Base-by-base conservation (phyloP, 2,113 vertebrate species). In the Symphodus melops region DNA sequence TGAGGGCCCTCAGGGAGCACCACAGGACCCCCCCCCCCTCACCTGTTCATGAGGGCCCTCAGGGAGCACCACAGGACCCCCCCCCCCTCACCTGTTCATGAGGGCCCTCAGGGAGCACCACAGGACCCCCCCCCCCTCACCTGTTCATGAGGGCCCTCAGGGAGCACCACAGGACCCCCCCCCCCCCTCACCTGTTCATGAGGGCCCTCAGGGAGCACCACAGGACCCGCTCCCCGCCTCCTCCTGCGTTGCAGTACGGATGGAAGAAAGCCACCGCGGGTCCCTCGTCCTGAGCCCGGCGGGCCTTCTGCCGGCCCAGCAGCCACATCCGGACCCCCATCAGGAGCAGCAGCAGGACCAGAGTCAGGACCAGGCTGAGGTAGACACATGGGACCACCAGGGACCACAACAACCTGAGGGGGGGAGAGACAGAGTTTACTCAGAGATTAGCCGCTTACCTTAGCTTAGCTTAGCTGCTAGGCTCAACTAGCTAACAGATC, bases 221-320 rank as follows among this genome's bases (percentile, higher is more conserved):
- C 44, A 99, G 91, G 71, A 99, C 97, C 86, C 97, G 93, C 82
- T 99, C 98, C n/a, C 98, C 97, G 36, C 98, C 98, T 1, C 97
- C 98, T 0, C 98, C 98, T 5, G 97, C 97, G 58, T 96, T 97
- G 89, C 98, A 99, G 88, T 99, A 99, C 0, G 98, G 98, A 86
- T 99, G 98, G 78, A 99, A 99, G 92, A 99, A 99, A 0, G 95
- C 97, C 75, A 99, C 93, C 0, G 96, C 85, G 39, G 86, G 85
- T 0, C 92, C 88, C 8, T 33, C 90, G 21, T 94, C 94, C 37
- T 87, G 94, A 49, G 93, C 91, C 83, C 85, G 84, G 54, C 89
- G 89, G 1, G 86, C 77, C 0, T 88, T 94, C 81, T 94, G 96
- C 85, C 84, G 95, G 75, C 84, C 89, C 59, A 93, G 95, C 62